Evolutionary conservation across 2,888 invertebrate species (phyloP), one percentile per base, ranked within the genome.

Genomic region (Dorcus parallelipipedus): DNA sequence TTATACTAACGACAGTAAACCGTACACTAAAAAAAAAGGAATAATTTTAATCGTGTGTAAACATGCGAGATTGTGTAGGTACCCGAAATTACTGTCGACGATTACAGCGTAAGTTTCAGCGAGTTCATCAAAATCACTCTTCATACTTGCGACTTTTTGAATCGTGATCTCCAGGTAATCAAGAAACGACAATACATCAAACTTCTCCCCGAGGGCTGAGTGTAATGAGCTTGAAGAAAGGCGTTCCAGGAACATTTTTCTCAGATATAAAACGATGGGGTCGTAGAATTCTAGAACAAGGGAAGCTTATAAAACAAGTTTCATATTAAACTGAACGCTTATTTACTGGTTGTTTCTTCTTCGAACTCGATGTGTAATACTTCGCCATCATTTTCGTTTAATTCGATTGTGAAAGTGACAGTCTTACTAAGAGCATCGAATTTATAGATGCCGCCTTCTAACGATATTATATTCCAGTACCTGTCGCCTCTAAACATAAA

Each of bases 81-180:
- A 56, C 56, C 47, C 52, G 26, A 52, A 56, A 10, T 47, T 39
- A n/a, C 9, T 9, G 14, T 56, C 51, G 9, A 56, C 47, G 2
- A 10, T 38, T 20, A 47, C 38, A 2, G 45, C 52, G 26, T 52
- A 51, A 3, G 26, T 47, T 8, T 17, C 9, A 17, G 14, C n/a
- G 20, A 56, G 40, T 10, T 43, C n/a, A 2, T 42, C 9, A 5
- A 52, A 51, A 23, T 56, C 56, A 3, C 23, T 20, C 1, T 47
- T 43, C 9, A 56, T 23, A 9, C 10, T 17, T 7, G 47, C 3
- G 3, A 51, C 7, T 20, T 56, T 56, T 20, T 51, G 38, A 45
- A 56, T 56, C 10, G 45, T 56, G 40, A 56, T n/a, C 8, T 20
- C 51, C 23, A 52, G 26, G 10, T 56, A 56, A 47, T 56, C 56